Conservation (phyloP, 2,888 invertebrate genomes). For the Steromphala cineraria region DNA sequence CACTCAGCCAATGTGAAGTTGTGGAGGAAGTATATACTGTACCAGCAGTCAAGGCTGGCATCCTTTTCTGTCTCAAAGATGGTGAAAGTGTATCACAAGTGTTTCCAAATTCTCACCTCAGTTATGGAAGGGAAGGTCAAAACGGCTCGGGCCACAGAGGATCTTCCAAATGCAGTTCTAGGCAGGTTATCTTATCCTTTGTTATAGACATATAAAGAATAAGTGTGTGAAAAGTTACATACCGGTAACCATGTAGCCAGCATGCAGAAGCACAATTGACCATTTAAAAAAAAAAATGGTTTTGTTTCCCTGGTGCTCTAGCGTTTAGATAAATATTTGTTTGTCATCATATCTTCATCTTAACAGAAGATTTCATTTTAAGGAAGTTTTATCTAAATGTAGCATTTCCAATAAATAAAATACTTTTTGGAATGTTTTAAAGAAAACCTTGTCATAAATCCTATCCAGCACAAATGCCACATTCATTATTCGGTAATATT, state of each 20-base stretch:
- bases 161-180: constrained; percentile 39
- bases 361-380: not conserved
- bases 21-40: constrained; percentile 74
- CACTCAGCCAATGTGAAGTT: constrained; percentile 73
- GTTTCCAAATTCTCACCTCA: constrained; percentile 67
- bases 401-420: too few relatives aligned
- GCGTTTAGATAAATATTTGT: too few relatives aligned
- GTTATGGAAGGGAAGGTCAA: constrained; percentile 71
- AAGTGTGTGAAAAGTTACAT: too few relatives aligned
- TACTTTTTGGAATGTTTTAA: not conserved
- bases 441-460: too few relatives aligned
- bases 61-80: constrained; percentile 69
- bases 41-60: constrained; percentile 71
- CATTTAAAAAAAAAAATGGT: too few relatives aligned
- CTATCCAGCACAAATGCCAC: not conserved
- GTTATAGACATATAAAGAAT: too few relatives aligned
- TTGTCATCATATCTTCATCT: too few relatives aligned
- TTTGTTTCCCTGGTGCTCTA: too few relatives aligned
- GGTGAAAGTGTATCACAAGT: constrained; percentile 71
- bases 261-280: too few relatives aligned
- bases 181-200: too few relatives aligned
- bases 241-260: too few relatives aligned
- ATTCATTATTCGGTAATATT: not conserved
- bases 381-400: not conserved
- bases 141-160: constrained; percentile 63